Evolutionary conservation across 2,888 invertebrate genomes (phyloP).

Genomic region (Zygaena filipendulae): DNA sequence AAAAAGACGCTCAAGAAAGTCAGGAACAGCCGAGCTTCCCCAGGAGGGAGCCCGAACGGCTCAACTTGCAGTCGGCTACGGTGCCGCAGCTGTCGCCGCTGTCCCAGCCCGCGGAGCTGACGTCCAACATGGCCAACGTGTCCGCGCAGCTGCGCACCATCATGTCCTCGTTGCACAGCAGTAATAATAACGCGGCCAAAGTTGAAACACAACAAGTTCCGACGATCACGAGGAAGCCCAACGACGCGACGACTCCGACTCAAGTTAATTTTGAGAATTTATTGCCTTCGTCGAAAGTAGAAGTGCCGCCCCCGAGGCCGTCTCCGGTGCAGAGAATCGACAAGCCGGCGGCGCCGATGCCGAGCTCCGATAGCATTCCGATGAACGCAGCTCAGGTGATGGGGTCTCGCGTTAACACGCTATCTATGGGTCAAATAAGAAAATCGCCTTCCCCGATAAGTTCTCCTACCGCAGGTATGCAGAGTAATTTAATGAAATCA

Average conservation of each 20-base stretch:
- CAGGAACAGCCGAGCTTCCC: conserved; percentile 35
- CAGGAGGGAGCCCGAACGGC: conserved; percentile 41
- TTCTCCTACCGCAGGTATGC: conserved; percentile 40
- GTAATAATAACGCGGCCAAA: conserved; percentile 58
- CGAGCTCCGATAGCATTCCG: conserved; percentile 34
- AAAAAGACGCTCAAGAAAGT: conserved; percentile 32
- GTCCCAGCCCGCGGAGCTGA: conserved; percentile 77
- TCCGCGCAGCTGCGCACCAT: conserved; percentile 75
- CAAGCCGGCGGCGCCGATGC: conserved; percentile 31
- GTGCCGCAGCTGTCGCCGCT: conserved; percentile 77
- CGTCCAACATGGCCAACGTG: conserved; percentile 77
- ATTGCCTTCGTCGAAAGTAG: conserved; percentile 60
- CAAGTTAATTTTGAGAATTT: conserved; percentile 64
- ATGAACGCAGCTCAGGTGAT: conserved; percentile 49
- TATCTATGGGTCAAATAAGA: conserved; percentile 44
- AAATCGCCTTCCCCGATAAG: conserved; percentile 59
- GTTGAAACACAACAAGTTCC: conserved; percentile 48
- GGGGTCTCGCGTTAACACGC: conserved; percentile 47
- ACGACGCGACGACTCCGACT: conserved; percentile 46
- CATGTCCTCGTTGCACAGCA: conserved; percentile 65
- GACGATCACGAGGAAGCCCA: conserved; percentile 55
- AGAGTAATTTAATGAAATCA: conserved; percentile 49
- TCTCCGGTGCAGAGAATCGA: conserved; percentile 48
- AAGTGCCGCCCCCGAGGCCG: conserved; percentile 45
- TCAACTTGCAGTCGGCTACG: conserved; percentile 55